Evolutionary conservation across 2,797 vertebrate genomes (phyloP), one percentile per base, ranked within the genome.

Genomic region (Mormyrops boulengeri): DNA sequence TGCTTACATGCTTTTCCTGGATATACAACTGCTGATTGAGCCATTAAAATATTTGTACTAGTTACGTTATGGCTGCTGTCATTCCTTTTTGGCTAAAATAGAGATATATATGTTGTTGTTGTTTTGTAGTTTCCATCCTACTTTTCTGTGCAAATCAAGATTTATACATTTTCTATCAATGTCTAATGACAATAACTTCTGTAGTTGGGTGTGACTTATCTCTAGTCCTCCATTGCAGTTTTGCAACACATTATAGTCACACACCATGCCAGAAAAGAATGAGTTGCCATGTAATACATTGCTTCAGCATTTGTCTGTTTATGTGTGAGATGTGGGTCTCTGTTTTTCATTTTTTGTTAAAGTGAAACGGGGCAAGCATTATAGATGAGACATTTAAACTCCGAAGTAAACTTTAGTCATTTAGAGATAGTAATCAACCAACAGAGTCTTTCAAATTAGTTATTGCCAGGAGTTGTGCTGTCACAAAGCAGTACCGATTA

Each of bases 1-100:
- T 30, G 26, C 26, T 30, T 30, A 30, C 34, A 41, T 38, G 2
- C 22, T 17, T 44, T 57, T 77, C 26, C 22, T 47, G 14, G 9
- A 69, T 22, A 12, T 11, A 19, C 82, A 85, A 89, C 66, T 90
- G 88, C 89, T 92, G 90, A 66, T 88, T 87, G 52, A 82, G 26
- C 14, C 89, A 60, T 89, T 84, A 88, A 89, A 89, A 90, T 17
- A 88, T 50, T 86, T 41, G 73, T 44, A 55, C 62, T 73, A 88
- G 88, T 90, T 90, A 41, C 62, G 66, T 34, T 22, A 2, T 87
- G 26, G 5, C 4, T 50, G 8, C 34, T 57, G 2, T 47, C 19
- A 66, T 90, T 19, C 17, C 19, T 55, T 55, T 55, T 17, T 55
- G 11, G 11, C 2, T 55, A 55, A 55, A 55, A 55, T 1, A 55